Base-by-base conservation (phyloP, 2,888 invertebrate genomes). In the Pinctada fucata region DNA sequence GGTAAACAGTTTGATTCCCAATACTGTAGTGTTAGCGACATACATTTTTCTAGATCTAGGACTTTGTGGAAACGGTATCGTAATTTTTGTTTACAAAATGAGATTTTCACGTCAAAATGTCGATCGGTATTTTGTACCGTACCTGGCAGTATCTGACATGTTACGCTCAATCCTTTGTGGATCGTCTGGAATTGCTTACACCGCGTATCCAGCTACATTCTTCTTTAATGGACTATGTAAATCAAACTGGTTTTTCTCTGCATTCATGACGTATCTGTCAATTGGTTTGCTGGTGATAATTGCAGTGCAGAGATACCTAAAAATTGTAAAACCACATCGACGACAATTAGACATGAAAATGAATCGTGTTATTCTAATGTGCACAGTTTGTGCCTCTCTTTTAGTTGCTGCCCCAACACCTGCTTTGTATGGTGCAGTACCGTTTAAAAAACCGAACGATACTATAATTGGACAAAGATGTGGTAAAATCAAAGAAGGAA, bases 41-140 rank as follows among this genome's bases (percentile, higher is more conserved):
- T 76, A 76, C 47, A 45, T 76, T 4, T 31, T 31, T 31, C 31
- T 31, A n/a, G 13, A 71, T 45, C 3, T 72, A 16, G 76, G 76
- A 48, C 5, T 76, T 2, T 47, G 47, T 49, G 76, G 76, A 64
- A 76, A 76, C 47, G 49, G 51, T 10, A 31, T 48, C 45, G 76
- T 76, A 2, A 50, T 76, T 16, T 16, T 65, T 2, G 51, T 71
- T 51, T 76, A 76, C 71, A 51, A 69, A 45, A 48, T 47, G 69
- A 49, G 58, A 5, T 52, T 69, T n/a, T 45, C 45, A 4, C 49
- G 58, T 16, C 2, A 16, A 16, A 16, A 58, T 65, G 76, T 66
- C 16, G 71, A 76, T 1, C 5, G 76, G 49, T 76, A 76, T 45
- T 76, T 76, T 49, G 65, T 76, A n/a, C 71, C 76, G 2, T 31